Conservation (phyloP, 2,797 vertebrate species). For the Neosilurus hyrtlii region DNA sequence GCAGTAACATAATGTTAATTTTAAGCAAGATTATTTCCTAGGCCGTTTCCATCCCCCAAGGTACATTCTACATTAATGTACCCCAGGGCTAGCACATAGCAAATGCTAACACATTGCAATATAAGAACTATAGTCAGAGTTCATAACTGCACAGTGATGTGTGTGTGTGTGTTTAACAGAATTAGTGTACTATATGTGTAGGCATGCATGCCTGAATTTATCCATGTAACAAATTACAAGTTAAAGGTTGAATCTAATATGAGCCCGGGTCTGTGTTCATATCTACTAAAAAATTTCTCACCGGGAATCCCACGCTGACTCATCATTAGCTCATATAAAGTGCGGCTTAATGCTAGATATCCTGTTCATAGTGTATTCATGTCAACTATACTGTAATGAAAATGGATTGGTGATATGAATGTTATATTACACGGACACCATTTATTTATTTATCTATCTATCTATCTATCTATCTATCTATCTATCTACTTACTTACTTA, state of each 20-base stretch:
- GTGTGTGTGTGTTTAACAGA: too few species aligned
- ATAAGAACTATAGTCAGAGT: too few species aligned
- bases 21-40: too few species aligned
- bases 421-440: not conserved
- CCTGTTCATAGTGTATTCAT: not conserved
- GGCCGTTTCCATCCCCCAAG: too few species aligned
- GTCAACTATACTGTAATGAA: not conserved
- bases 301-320: not conserved
- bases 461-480: too few species aligned
- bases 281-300: not conserved
- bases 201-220: not conserved
- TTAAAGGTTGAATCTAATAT: not conserved
- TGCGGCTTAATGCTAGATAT: not conserved
- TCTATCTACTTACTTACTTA: too few species aligned
- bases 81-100: too few species aligned
- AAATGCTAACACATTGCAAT: too few species aligned
- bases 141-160: too few species aligned
- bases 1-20: too few species aligned
- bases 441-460: too few species aligned
- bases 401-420: not conserved
- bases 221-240: not conserved
- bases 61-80: too few species aligned
- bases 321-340: not conserved
- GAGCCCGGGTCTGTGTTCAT: not conserved
- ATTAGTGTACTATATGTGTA: not conserved